Base-by-base conservation (phyloP, 1,140 invertebrate species). In the Drosophila sturtevanti region DNA sequence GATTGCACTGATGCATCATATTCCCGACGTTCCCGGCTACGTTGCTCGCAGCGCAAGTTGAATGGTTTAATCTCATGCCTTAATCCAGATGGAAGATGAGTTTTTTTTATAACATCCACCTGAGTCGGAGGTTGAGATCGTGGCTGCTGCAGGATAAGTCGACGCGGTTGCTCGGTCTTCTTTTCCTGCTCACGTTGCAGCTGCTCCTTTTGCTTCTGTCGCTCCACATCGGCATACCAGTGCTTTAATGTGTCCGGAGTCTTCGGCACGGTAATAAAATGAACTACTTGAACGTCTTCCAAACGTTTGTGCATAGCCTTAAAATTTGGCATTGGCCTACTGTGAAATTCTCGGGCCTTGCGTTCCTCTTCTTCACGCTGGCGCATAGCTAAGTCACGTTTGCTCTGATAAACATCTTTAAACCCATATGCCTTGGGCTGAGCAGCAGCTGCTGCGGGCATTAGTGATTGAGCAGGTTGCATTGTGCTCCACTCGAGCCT, bases 261-360 rank as follows among this genome's bases (percentile, higher is more conserved):
- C 5, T 37, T 4, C 3, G 90, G 85, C 2, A 81, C 18, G 11
- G 90, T 91, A 7, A 91, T 60, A 14, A 12, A 65, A 52, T 91
- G 90, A 0, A 64, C 48, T 1, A 81, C 52, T 4, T 63, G 54
- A 12, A 58, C 21, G 0, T 78, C 65, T 0, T 71, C 51, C 6
- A 89, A 21, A 4, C 75, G 79, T 37, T 75, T 74, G 22, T 90
- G 90, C 14, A 73, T 11, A 1, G 59, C 70, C 22, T 48, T 77
- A 14, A 91, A 91, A 18, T 91, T 91, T 2, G 90, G 90, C 56
- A 80, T 77, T 4, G 90, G 90, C 0, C 86, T 64, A 22, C 90
- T 91, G 12, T 82, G 82, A 51, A 91, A 91, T 62, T 90, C 59
- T 0, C 89, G 81, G 7, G 69, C 77, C 63, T 89, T 91, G 0